These are phyloP conservation scores for Pomatostomus ruficeps DNA, from an alignment of 2,113 vertebrate genomes.

Conservation along the genomic window DNA sequence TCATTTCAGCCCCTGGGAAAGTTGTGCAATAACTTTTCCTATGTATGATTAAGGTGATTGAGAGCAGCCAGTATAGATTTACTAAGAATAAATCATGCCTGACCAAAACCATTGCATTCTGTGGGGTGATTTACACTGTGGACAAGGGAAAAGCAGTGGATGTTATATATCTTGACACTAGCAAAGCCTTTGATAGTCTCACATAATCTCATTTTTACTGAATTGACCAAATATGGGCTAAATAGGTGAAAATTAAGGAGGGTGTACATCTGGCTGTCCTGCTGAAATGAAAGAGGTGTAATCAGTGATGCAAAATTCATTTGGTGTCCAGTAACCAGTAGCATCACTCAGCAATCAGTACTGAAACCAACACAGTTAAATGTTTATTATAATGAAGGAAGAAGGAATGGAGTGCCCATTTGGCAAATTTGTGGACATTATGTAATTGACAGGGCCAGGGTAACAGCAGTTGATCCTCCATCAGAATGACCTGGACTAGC, in stretches of 20 bases:
- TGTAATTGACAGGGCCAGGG: fast-evolving
- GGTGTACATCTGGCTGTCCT: neutral
- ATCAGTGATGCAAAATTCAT: neutral
- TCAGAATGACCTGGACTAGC: neutral
- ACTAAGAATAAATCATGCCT: neutral
- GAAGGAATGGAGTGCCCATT: neutral
- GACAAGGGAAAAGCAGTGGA: neutral
- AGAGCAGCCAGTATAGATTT: neutral
- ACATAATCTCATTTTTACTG: neutral
- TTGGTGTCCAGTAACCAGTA: neutral
- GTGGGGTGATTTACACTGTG: neutral
- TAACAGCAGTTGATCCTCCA: neutral
- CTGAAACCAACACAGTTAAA: neutral
- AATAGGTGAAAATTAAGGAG: neutral
- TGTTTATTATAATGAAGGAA: neutral
- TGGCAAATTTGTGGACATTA: neutral
- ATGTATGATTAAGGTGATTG: neutral
- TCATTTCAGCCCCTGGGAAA: neutral
- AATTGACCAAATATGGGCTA: neutral
- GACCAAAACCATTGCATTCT: neutral
- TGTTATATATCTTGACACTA: neutral
- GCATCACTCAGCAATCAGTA: neutral
- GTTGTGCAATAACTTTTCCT: neutral
- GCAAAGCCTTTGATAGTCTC: neutral
- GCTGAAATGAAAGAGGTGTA: neutral